Evolutionary conservation across 2,797 vertebrate species (phyloP).

Genomic region (Lagorchestes hirsutus): DNA sequence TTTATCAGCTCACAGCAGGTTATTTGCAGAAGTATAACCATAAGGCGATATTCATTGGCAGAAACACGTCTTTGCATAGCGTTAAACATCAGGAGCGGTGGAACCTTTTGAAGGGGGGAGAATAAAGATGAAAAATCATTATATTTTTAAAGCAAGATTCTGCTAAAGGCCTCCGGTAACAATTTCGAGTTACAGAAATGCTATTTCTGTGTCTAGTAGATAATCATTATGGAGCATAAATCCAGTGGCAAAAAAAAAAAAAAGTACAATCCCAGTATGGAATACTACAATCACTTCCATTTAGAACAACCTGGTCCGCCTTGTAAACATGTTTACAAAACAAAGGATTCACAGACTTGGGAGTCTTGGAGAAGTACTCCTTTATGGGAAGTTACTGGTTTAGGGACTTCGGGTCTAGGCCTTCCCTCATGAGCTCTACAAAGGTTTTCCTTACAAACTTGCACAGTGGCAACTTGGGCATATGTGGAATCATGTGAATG

Average conservation of each 20-base stretch:
- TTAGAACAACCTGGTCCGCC: conserved; percentile 79
- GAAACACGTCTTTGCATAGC: conserved; percentile 91
- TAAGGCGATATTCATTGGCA: conserved; percentile 92
- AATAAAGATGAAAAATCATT: conserved; percentile 92
- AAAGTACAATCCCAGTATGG: conserved; percentile 84
- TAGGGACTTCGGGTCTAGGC: conserved; percentile 66
- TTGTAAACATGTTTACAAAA: conserved; percentile 86
- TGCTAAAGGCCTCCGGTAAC: conserved; percentile 90
- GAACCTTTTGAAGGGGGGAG: conserved; percentile 92
- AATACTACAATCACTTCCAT: conserved; percentile 83
- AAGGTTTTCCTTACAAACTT: conserved; percentile 46
- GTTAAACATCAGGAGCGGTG: conserved; percentile 89
- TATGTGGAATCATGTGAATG: not conserved
- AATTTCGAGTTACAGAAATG: conserved; percentile 87
- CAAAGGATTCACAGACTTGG: conserved; percentile 82
- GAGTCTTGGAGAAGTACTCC: conserved; percentile 75
- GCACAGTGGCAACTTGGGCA: conserved; percentile 26
- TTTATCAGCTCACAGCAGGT: conserved; percentile 99
- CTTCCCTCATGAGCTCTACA: conserved; percentile 31
- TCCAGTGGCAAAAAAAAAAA: conserved; percentile 76
- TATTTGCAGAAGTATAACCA: conserved; percentile 92
- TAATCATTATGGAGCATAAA: conserved; percentile 89
- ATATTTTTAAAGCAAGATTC: conserved; percentile 90
- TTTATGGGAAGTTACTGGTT: conserved; percentile 65
- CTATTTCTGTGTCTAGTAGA: conserved; percentile 89